phyloP scores from a whole-genome alignment of 2,797 vertebrate genomes.

The Phoeniculus purpureus region DNA sequence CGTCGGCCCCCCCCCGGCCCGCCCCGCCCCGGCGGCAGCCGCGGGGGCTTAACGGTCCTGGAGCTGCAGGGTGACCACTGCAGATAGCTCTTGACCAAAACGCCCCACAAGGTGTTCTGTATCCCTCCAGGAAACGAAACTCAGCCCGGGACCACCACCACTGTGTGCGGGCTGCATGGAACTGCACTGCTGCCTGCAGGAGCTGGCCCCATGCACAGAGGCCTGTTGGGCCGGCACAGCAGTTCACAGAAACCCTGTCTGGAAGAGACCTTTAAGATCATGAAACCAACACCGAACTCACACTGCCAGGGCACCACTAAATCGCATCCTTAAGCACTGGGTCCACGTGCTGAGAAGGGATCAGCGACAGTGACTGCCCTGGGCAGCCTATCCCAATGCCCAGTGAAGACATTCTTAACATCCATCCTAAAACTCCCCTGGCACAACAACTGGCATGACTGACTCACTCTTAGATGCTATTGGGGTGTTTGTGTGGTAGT shows the following conservation, averaged over 20 bases:
- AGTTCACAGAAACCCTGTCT: accelerated
- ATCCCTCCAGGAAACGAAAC: not conserved
- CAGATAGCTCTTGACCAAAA: not conserved
- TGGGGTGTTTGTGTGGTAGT: not conserved
- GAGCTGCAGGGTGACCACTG: not conserved
- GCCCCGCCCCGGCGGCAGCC: not conserved
- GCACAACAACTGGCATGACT: too few relatives aligned
- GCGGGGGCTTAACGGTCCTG: not conserved
- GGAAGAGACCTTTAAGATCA: not conserved
- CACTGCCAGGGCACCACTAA: too few relatives aligned
- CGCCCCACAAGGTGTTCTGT: not conserved
- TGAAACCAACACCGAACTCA: too few relatives aligned
- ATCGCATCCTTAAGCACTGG: too few relatives aligned
- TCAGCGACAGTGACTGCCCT: too few relatives aligned
- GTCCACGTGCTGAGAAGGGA: too few relatives aligned
- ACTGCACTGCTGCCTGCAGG: accelerated
- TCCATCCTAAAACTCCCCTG: too few relatives aligned
- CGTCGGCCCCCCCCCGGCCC: too few relatives aligned
- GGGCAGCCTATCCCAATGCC: too few relatives aligned
- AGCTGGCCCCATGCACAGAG: accelerated
- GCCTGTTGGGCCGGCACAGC: not conserved
- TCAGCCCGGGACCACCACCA: not conserved
- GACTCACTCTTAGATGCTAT: not conserved
- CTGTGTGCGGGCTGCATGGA: not conserved
- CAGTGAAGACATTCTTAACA: too few relatives aligned